Percentiles rank a stretch among this genome's conserved stretches.
Evolutionary conservation across 92 coral and sea anemone species (phyloP).

Genomic region (Galaxea fascicularis): DNA sequence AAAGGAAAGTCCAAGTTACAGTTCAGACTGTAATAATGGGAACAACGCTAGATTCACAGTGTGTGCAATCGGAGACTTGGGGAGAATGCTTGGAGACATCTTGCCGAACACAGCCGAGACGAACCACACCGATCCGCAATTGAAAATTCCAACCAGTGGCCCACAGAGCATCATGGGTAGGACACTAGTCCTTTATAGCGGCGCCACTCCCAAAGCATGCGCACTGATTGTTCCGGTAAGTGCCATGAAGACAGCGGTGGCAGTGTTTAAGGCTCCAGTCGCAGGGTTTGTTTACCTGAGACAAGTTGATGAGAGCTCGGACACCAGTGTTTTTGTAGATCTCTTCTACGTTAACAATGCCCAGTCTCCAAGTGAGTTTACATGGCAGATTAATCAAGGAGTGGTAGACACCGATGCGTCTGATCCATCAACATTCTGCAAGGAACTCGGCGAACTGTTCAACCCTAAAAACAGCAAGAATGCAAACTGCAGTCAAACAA

Average conservation of each 20-base stretch:
- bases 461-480: conserved; percentile 52
- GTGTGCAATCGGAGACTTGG: conserved; percentile 91
- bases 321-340: conserved; percentile 71
- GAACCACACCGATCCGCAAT: conserved; percentile 35
- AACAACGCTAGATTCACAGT: conserved; percentile 21
- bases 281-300: conserved; percentile 88
- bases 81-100: conserved; percentile 74
- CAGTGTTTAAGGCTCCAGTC: conserved; percentile 81
- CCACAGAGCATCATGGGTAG: conserved; percentile 77
- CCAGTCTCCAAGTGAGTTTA: conserved; percentile 4
- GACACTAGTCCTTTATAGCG: conserved; percentile 78
- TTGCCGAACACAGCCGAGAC: conserved; percentile 13
- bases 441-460: conserved; percentile 46
- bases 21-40: conserved; percentile 31
- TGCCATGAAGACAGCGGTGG: conserved; percentile 70
- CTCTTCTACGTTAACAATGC: conserved; percentile 78
- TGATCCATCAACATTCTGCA: conserved; percentile 45
- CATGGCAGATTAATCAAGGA: conserved; percentile 60
- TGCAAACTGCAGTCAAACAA: conserved; percentile 48
- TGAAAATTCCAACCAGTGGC: conserved; percentile 73
- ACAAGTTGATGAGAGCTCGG: conserved; percentile 63
- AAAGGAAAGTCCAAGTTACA: conserved; percentile 40
- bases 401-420: conserved; percentile 20
- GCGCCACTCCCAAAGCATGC: conserved; percentile 79
- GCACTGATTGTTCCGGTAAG: conserved; percentile 72